phyloP scores from a whole-genome alignment of 1,140 invertebrate genomes.

The Protaetia brevitarsis region DNA sequence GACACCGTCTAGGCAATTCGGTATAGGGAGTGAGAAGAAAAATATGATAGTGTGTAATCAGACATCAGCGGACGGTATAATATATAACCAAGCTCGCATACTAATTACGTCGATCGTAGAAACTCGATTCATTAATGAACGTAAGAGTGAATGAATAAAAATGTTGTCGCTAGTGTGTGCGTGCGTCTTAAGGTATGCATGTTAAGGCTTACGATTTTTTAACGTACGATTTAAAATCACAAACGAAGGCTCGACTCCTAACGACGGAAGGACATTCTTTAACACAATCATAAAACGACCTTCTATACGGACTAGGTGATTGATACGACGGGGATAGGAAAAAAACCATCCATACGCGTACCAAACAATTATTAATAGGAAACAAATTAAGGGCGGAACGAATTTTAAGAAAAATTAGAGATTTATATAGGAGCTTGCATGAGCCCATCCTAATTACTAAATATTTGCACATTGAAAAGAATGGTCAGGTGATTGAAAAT shows the following conservation, averaged over 20 bases:
- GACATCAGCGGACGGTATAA: slow-evolving; percentile 43
- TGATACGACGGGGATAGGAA: too few species aligned
- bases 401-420: too few species aligned
- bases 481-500: too few species aligned
- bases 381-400: too few species aligned
- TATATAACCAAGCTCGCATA: slow-evolving; percentile 39
- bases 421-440: too few species aligned
- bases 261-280: too few species aligned
- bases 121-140: slow-evolving; percentile 23
- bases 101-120: slow-evolving; percentile 31
- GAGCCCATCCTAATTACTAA: too few species aligned
- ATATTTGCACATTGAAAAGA: too few species aligned
- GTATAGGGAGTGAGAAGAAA: slow-evolving; percentile 36
- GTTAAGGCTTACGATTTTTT: slow-evolving; percentile 11
- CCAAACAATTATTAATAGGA: too few species aligned
- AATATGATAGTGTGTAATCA: slow-evolving; percentile 48
- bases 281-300: too few species aligned
- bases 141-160: slow-evolving; percentile 18
- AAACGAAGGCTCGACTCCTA: background rate
- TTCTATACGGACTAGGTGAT: too few species aligned
- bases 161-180: background rate
- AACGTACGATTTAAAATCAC: slow-evolving; percentile 16
- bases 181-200: slow-evolving; percentile 13
- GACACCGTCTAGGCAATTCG: background rate
- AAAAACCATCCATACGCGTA: too few species aligned